Evolutionary conservation across 2,797 vertebrate species (phyloP).

Genomic region (Pangasius larnaudii): DNA sequence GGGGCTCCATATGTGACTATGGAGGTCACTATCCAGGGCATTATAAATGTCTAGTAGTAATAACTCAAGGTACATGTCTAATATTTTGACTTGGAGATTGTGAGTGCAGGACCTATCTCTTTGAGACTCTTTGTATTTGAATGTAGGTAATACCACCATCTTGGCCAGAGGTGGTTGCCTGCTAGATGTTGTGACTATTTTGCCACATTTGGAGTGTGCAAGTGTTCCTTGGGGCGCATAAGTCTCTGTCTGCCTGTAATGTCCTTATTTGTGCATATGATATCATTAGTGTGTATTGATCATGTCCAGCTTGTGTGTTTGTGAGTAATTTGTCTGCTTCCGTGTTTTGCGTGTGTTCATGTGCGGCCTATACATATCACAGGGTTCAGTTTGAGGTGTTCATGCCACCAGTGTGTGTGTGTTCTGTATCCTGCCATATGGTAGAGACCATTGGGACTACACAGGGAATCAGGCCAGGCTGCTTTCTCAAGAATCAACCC

Average conservation of each 20-base stretch:
- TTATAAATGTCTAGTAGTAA: neutral
- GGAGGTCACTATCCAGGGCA: neutral
- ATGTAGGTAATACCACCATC: too few species aligned
- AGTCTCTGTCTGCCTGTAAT: neutral
- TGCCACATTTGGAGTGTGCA: neutral
- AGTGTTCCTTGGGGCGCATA: neutral
- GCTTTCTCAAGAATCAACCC: slow-evolving; percentile 51
- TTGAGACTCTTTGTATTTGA: neutral
- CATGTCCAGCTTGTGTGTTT: neutral
- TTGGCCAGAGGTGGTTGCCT: neutral
- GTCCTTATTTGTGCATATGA: slow-evolving; percentile 15
- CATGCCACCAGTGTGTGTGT: slow-evolving; percentile 55
- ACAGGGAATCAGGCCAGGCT: slow-evolving; percentile 63
- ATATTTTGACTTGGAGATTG: neutral
- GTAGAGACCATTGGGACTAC: slow-evolving; percentile 59
- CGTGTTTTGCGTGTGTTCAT: slow-evolving; percentile 17
- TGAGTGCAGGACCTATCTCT: neutral
- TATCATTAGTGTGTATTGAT: slow-evolving; percentile 14
- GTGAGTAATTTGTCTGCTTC: slow-evolving; percentile 22
- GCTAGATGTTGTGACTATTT: neutral
- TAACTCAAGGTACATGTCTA: neutral
- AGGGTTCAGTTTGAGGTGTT: slow-evolving; percentile 62
- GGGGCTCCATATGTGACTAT: slow-evolving; percentile 16
- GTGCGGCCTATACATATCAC: slow-evolving; percentile 43
- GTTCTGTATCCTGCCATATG: slow-evolving; percentile 64